A percentile compares a stretch with the other conserved stretches of the same genome.
Evolutionary conservation across 2,797 vertebrate genomes (phyloP).

Genomic region (Orestias chungarensis): DNA sequence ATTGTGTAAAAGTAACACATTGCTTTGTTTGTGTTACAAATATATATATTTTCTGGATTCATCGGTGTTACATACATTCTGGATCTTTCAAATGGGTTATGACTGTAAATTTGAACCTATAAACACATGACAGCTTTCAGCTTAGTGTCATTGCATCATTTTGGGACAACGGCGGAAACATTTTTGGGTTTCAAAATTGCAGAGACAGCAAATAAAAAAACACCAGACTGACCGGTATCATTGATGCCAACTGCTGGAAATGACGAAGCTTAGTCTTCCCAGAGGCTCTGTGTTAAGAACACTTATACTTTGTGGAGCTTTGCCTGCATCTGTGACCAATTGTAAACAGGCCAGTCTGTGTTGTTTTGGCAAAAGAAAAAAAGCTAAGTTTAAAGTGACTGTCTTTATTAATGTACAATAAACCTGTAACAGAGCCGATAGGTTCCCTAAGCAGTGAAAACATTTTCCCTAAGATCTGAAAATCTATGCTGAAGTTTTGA

Average conservation of each 20-base stretch:
- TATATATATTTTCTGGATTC: neutral
- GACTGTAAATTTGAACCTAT: neutral
- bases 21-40: neutral
- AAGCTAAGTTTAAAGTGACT: neutral
- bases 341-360: slow-evolving; percentile 3
- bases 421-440: slow-evolving; percentile 3
- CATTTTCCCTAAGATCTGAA: slow-evolving; percentile 26
- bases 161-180: too few relatives aligned
- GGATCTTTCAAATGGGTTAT: too few relatives aligned
- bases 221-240: neutral
- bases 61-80: neutral
- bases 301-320: neutral
- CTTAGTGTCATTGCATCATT: too few relatives aligned
- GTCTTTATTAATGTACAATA: slow-evolving; percentile 27
- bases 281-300: neutral
- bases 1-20: neutral
- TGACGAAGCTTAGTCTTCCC: neutral
- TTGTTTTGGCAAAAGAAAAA: neutral
- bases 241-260: neutral
- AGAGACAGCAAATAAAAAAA: too few relatives aligned
- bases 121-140: neutral
- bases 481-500: slow-evolving; percentile 9
- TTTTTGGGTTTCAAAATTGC: too few relatives aligned
- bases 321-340: neutral
- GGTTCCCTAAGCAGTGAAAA: neutral